Evolutionary conservation across 2,888 invertebrate genomes (phyloP), one percentile per base, ranked within the genome.

Genomic region (Drosophila lutescens): DNA sequence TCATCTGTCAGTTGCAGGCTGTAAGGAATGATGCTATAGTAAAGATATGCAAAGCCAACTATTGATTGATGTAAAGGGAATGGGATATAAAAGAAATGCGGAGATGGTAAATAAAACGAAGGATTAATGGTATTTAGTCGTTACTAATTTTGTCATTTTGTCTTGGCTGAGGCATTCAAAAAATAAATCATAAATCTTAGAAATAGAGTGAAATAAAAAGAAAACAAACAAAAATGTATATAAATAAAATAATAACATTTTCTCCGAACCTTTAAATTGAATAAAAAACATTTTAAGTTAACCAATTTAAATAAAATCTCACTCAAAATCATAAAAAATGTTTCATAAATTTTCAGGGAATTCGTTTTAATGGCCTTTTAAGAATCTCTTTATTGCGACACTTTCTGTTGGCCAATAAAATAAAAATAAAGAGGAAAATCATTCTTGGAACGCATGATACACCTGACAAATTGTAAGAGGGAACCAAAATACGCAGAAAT

Each of bases 381-480:
- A 50, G 32, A 49, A 36, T n/a, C 63, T 38, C 47, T 63, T 71
- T 53, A 71, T 71, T 69, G 63, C 73, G 38, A 69, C 67, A 66
- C 40, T 70, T 74, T 40, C 15, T 26, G 40, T 54, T 56, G 47
- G 32, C n/a, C 57, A 60, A 46, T 38, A 4, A 46, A 38, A 53
- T 57, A 44, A 54, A 50, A 36, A 53, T 57, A 44, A 54, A 50
- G 32, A 54, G 47, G 10, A 40, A 36, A 23, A 17, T 57, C 34
- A 44, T 59, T 60, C 72, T 23, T 15, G 53, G 50, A 65, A 65
- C 20, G 34, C 15, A 26, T 41, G 30, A 57, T 66, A 55, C 75
- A 82, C 80, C 80, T 81, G 82, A 62, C 61, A 81, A 51, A 49
- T 38, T 46, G 55, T 8, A 17, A 20, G 43, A n/a, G n/a, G 26